Evolutionary conservation across 2,113 vertebrate species (phyloP).

Genomic region (Arothron firmamentum): DNA sequence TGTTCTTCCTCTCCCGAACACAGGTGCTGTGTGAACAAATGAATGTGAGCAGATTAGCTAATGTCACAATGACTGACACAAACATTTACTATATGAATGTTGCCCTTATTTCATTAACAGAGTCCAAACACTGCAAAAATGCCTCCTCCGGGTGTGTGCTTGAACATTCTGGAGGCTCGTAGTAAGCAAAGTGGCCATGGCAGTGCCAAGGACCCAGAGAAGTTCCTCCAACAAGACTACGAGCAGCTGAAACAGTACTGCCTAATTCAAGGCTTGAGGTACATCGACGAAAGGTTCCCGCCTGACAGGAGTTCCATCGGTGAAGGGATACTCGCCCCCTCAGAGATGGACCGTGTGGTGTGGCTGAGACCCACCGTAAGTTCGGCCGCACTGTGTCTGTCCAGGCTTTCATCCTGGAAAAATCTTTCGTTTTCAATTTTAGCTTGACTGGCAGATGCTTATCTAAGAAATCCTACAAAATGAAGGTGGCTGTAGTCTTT

Average conservation of each 20-base stretch:
- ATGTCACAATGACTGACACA: no score
- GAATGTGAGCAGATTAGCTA: not conserved
- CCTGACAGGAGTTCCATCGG: conserved; percentile 69
- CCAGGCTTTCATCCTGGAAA: no score
- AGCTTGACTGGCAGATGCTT: not conserved
- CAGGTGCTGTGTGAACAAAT: not conserved
- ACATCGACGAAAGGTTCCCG: conserved; percentile 64
- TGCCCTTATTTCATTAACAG: not conserved
- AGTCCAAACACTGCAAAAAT: conserved; percentile 33
- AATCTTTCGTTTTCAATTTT: not conserved
- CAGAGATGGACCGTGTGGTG: conserved; percentile 3
- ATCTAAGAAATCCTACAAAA: no score
- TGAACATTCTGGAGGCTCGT: conserved; percentile 63
- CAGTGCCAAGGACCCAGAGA: conserved; percentile 42
- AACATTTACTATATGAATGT: not conserved
- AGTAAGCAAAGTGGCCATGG: conserved; percentile 46
- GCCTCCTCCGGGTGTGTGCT: conserved; percentile 68
- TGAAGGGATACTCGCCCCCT: conserved; percentile 13
- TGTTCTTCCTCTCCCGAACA: no score
- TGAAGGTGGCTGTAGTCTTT: no score
- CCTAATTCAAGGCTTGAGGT: conserved; percentile 21
- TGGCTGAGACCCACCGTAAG: conserved; percentile 56
- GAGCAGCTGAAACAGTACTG: conserved; percentile 45
- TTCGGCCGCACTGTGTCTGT: not conserved
- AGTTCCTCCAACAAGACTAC: conserved; percentile 61